Conservation (phyloP, 2,113 vertebrate genomes). For the Parotia lawesii region DNA sequence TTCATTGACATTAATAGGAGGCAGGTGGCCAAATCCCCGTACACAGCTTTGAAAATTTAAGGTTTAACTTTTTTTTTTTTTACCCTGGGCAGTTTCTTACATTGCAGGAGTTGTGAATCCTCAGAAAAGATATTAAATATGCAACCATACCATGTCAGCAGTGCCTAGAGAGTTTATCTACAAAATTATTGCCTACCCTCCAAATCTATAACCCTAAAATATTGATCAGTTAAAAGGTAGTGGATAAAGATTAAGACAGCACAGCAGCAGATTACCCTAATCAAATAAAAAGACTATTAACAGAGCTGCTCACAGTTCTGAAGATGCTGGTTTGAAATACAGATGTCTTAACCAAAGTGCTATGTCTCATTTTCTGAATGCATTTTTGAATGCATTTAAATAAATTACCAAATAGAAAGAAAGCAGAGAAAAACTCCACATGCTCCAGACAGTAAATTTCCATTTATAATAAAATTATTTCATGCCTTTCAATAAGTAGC, state of each 20-base stretch:
- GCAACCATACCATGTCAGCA: conserved; percentile 31
- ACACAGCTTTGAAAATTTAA: conserved; percentile 47
- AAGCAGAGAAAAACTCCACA: conserved; percentile 50
- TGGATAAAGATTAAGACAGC: conserved; percentile 56
- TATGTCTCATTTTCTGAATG: conserved; percentile 73
- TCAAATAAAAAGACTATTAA: conserved; percentile 68
- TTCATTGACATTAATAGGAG: conserved; percentile 59
- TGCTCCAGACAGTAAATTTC: conserved; percentile 66
- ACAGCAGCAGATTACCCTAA: conserved; percentile 64
- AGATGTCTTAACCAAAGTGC: conserved; percentile 72
- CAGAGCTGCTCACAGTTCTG: conserved; percentile 44
- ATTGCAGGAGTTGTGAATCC: conserved; percentile 26
- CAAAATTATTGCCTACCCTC: conserved; percentile 63
- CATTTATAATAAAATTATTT: conserved; percentile 68
- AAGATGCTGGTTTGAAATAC: conserved; percentile 71
- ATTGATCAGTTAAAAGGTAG: conserved; percentile 70
- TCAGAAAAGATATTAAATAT: conserved; percentile 46
- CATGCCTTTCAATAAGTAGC: conserved; percentile 33
- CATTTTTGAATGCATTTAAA: conserved; percentile 71
- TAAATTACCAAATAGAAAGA: conserved; percentile 71
- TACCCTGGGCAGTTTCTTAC: background rate
- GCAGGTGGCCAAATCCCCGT: conserved; percentile 38
- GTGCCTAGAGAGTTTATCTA: conserved; percentile 51
- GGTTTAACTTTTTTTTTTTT: conserved; percentile 11
- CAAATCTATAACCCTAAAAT: conserved; percentile 69